Evolutionary conservation across 2,797 vertebrate genomes (phyloP).

Genomic region (Hoplostethus mediterraneus): DNA sequence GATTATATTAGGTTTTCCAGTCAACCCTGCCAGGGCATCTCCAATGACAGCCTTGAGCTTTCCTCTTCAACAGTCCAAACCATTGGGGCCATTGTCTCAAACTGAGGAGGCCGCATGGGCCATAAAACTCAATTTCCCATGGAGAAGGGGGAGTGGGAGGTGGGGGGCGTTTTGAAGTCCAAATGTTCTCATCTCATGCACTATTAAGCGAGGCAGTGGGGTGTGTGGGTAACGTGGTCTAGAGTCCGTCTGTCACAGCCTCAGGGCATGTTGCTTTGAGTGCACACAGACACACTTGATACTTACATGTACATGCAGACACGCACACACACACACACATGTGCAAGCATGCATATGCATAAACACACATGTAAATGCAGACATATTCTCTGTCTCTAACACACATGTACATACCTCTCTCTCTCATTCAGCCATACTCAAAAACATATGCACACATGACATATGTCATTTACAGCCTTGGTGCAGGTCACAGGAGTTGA

Average conservation of each 20-base stretch:
- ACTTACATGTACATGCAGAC: slow-evolving; percentile 17
- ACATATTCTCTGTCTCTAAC: slow-evolving; percentile 45
- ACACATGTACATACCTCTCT: slow-evolving; percentile 34
- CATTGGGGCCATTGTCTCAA: slow-evolving; percentile 65
- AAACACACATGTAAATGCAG: slow-evolving; percentile 25
- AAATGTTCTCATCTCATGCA: slow-evolving; percentile 87
- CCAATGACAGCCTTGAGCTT: slow-evolving; percentile 46
- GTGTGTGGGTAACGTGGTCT: slow-evolving; percentile 80
- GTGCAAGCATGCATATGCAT: slow-evolving; percentile 29
- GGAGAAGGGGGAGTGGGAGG: slow-evolving; percentile 55
- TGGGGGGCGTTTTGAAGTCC: slow-evolving; percentile 75
- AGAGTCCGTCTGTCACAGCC: slow-evolving; percentile 81
- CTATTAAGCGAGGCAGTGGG: slow-evolving; percentile 84
- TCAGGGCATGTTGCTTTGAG: slow-evolving; percentile 63
- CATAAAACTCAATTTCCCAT: slow-evolving; percentile 83
- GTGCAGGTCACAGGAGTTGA: slow-evolving; percentile 69
- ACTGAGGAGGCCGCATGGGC: slow-evolving; percentile 41
- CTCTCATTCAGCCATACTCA: background rate
- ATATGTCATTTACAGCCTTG: slow-evolving; percentile 60
- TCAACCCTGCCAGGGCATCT: slow-evolving; percentile 43
- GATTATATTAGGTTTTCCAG: slow-evolving; percentile 32
- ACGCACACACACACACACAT: slow-evolving; percentile 43
- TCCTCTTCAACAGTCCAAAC: slow-evolving; percentile 46
- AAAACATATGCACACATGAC: slow-evolving; percentile 47
- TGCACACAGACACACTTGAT: slow-evolving; percentile 44